Evolutionary conservation across 2,888 invertebrate genomes (phyloP).

Genomic region (Himalopsyche tibetana): DNA sequence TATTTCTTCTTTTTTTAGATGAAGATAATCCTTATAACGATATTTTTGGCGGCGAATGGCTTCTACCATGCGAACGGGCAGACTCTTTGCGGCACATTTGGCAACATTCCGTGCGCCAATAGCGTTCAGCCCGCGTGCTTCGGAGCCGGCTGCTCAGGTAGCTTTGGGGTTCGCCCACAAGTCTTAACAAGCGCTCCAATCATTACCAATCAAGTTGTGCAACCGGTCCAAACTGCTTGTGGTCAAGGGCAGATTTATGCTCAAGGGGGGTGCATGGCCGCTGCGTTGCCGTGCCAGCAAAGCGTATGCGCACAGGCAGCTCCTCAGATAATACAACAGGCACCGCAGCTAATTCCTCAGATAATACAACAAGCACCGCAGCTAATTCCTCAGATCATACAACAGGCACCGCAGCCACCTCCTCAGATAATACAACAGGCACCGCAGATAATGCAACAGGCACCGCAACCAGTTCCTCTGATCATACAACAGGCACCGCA

Average conservation of each 20-base stretch:
- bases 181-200: not conserved
- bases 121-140: not conserved
- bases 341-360: no score
- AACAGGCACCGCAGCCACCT: not conserved
- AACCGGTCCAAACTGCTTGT: not conserved
- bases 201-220: not conserved
- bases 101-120: not conserved
- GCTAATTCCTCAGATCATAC: not conserved
- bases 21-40: not conserved
- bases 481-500: not conserved
- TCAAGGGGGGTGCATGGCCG: not conserved
- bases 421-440: no score
- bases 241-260: not conserved
- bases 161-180: not conserved
- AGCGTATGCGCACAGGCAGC: not conserved
- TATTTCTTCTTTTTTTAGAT: not conserved
- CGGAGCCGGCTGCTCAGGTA: not conserved
- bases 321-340: not conserved
- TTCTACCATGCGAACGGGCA: not conserved
- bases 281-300: not conserved
- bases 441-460: no score
- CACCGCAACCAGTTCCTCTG: not conserved
- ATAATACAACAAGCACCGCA: no score
- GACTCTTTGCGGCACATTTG: not conserved
- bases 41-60: not conserved